Conservation (phyloP, 2,888 invertebrate species). For the Dolomedes plantarius region DNA sequence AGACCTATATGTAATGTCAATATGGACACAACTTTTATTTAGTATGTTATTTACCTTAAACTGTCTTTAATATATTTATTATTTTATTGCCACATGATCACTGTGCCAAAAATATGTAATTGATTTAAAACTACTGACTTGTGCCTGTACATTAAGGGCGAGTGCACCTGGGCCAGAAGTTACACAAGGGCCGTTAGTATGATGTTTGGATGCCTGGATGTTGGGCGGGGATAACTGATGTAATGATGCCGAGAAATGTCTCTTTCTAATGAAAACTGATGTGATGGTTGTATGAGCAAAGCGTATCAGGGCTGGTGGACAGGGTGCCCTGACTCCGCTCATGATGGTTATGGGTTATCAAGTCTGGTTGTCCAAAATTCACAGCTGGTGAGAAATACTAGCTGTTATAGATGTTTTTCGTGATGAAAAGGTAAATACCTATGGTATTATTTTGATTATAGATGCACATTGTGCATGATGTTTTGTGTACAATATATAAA, state of each 20-base stretch:
- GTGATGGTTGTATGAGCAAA: constrained; percentile 38
- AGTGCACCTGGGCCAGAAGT: constrained; percentile 25
- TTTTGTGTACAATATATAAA: background rate
- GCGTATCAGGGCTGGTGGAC: background rate
- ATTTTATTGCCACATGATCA: constrained; percentile 30
- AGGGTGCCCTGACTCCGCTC: constrained; percentile 17
- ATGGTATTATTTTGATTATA: constrained; percentile 42
- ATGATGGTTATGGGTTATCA: constrained; percentile 51
- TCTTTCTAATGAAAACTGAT: constrained; percentile 55
- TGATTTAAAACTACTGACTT: constrained; percentile 53
- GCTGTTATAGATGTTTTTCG: constrained; percentile 34
- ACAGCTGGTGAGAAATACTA: constrained; percentile 35
- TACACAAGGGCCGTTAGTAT: constrained; percentile 41
- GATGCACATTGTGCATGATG: constrained; percentile 22
- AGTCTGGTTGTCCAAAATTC: constrained; percentile 65
- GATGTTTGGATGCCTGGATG: constrained; percentile 37
- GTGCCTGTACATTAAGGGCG: constrained; percentile 60
- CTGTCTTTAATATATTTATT: background rate
- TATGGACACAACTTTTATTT: too few relatives aligned
- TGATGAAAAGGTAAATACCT: constrained; percentile 58
- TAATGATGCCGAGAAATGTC: constrained; percentile 37
- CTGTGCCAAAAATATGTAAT: constrained; percentile 19
- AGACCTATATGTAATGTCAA: too few relatives aligned
- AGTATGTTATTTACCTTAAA: background rate
- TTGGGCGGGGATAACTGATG: constrained; percentile 30